Evolutionary conservation across 2,113 vertebrate genomes (phyloP).

Genomic region (Panthera tigris): DNA sequence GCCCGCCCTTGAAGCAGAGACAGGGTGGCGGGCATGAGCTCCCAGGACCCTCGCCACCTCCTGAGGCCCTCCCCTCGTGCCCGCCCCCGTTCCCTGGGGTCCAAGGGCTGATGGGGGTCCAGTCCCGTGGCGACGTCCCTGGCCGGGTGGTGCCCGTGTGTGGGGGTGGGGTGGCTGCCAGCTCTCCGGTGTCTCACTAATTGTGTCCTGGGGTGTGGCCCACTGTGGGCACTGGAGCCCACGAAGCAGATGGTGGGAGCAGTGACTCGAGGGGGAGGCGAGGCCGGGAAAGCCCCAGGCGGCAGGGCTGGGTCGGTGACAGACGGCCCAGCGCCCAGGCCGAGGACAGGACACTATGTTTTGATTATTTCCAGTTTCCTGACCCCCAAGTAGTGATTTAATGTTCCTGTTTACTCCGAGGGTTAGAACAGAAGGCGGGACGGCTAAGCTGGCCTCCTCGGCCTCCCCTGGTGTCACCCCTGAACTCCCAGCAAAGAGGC

Average conservation of each 20-base stretch:
- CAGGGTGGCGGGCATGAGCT: too few relatives aligned
- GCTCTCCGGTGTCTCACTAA: neutral
- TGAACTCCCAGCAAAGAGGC: neutral
- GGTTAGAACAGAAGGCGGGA: slow-evolving; percentile 72
- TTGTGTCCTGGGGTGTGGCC: neutral
- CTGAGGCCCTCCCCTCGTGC: neutral
- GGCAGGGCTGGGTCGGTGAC: slow-evolving; percentile 33
- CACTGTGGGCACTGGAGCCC: neutral
- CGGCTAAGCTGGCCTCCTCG: neutral
- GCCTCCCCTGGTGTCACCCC: slow-evolving; percentile 53
- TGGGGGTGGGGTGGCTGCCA: neutral
- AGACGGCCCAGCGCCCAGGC: slow-evolving; percentile 55
- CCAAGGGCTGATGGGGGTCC: neutral
- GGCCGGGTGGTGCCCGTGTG: neutral
- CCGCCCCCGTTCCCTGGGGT: rapidly evolving
- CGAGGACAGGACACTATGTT: slow-evolving; percentile 74
- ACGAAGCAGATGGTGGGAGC: neutral
- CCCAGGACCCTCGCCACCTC: rapidly evolving
- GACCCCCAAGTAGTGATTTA: slow-evolving; percentile 77
- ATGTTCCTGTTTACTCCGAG: slow-evolving; percentile 77
- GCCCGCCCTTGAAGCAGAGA: neutral
- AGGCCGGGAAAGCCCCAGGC: slow-evolving; percentile 43
- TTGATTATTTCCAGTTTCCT: slow-evolving; percentile 78
- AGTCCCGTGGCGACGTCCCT: too few relatives aligned
- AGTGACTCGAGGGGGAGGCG: neutral